Evolutionary conservation across 2,888 invertebrate genomes (phyloP).

Genomic region (Lutraria lutraria): DNA sequence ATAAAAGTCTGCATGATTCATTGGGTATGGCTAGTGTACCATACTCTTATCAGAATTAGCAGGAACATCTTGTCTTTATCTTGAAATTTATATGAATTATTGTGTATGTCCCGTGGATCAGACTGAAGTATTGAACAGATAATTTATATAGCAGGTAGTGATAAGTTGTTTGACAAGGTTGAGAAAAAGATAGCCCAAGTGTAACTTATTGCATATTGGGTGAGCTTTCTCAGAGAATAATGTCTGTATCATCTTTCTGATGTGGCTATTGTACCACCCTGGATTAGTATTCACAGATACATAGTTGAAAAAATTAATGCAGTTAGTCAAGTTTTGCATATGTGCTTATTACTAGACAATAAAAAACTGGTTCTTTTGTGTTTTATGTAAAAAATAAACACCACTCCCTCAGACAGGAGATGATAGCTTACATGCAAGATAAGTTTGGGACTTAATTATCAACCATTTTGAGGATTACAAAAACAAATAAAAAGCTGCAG

Average conservation of each 20-base stretch:
- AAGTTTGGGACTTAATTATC: too few relatives aligned
- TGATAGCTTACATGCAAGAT: too few relatives aligned
- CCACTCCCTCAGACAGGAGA: too few relatives aligned
- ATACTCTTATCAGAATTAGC: background rate
- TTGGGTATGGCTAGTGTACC: conserved; percentile 31
- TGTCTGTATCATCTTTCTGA: conserved; percentile 60
- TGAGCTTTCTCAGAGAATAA: conserved; percentile 21
- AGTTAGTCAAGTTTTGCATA: too few relatives aligned
- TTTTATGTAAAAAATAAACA: too few relatives aligned
- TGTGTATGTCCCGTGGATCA: too few relatives aligned
- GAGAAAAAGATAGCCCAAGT: conserved; percentile 21
- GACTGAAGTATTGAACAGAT: too few relatives aligned
- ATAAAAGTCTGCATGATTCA: conserved; percentile 47
- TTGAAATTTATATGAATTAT: too few relatives aligned
- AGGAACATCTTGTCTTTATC: background rate
- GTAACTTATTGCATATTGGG: background rate
- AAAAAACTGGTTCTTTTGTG: too few relatives aligned
- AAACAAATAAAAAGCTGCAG: background rate
- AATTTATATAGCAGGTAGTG: too few relatives aligned
- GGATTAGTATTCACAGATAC: conserved; percentile 62
- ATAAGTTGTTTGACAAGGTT: background rate
- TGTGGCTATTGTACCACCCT: conserved; percentile 56
- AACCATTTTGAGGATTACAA: too few relatives aligned
- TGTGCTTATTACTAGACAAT: too few relatives aligned
- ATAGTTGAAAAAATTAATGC: background rate